Evolutionary conservation across 2,888 invertebrate genomes (phyloP), one percentile per base, ranked within the genome.

Genomic region (Andrena camellia): DNA sequence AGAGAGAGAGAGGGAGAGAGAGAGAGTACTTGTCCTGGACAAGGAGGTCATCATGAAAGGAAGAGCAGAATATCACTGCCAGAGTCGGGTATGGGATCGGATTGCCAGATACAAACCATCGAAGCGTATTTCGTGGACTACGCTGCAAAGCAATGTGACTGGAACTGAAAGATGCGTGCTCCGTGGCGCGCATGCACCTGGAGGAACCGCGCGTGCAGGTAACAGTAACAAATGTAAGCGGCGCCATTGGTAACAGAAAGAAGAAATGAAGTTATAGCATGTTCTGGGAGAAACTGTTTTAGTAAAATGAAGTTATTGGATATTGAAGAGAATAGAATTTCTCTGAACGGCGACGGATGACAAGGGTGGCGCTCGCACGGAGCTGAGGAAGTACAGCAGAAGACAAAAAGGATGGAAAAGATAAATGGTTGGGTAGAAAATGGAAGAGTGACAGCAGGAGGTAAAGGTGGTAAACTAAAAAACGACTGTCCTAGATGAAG

Each of bases 51-150:
- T 57, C 52, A 33, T 23, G 70, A 20, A 26, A 64, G 77, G 60
- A 68, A 72, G 77, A 86, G 78, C 76, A 42, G 71, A 64, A 72
- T 84, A 86, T 82, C 83, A 87, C 81, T 83, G 84, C 75, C 62
- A 29, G 69, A 67, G 70, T 20, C 73, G 85, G 89, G 82, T 83
- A 81, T 89, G 79, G 80, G 81, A 83, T 78, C 84, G 80, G 70
- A 75, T 63, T 72, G 85, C 62, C 70, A 83, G 80, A 81, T 88
- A 82, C 81, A 50, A 77, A 26, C 26, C 54, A 54, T 86, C 50
- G 62, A 67, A 42, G 57, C 67, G 35, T 70, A 48, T 48, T 64
- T 29, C 75, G 23, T 70, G 23, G 26, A 54, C 26, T 35, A 23
- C 23, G 50, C 54, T 42, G 64, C 10, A 10, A 42, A 66, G 17